Conservation (phyloP, 2,113 vertebrate genomes). For the Empidonax alnorum region DNA sequence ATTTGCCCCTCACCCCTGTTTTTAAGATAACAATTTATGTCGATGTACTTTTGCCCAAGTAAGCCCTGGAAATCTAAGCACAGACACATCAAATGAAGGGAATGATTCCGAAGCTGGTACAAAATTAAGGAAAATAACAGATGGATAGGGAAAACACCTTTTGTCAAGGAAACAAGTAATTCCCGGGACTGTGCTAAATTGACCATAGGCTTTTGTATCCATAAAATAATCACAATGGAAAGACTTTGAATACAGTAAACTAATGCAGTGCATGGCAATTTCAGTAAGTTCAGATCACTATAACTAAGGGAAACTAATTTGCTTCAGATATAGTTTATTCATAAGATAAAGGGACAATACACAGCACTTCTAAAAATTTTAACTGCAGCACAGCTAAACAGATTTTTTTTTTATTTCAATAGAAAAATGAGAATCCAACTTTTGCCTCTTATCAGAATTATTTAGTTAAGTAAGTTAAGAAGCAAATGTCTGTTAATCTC, state of each 20-base stretch:
- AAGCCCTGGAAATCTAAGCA: background rate
- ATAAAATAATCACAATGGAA: background rate
- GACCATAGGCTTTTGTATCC: background rate
- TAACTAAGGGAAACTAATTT: background rate
- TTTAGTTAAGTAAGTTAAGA: background rate
- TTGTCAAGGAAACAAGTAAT: background rate
- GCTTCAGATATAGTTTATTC: background rate
- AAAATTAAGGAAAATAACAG: background rate
- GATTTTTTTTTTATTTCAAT: background rate
- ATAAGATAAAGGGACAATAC: background rate
- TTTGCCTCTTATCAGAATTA: background rate
- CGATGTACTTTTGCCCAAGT: background rate
- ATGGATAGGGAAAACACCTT: background rate
- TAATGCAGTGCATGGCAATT: background rate
- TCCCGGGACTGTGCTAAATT: background rate
- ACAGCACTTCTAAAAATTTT: background rate
- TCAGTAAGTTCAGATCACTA: background rate
- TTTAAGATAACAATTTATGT: background rate
- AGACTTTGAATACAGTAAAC: background rate
- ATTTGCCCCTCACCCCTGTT: fast-evolving
- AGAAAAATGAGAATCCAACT: background rate
- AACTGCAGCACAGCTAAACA: background rate
- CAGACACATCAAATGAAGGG: background rate
- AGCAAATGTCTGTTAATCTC: background rate
- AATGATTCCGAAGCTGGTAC: background rate